Evolutionary conservation across 2,113 vertebrate genomes (phyloP), one percentile per base, ranked within the genome.

Genomic region (Forbesichthys papilliferus): DNA sequence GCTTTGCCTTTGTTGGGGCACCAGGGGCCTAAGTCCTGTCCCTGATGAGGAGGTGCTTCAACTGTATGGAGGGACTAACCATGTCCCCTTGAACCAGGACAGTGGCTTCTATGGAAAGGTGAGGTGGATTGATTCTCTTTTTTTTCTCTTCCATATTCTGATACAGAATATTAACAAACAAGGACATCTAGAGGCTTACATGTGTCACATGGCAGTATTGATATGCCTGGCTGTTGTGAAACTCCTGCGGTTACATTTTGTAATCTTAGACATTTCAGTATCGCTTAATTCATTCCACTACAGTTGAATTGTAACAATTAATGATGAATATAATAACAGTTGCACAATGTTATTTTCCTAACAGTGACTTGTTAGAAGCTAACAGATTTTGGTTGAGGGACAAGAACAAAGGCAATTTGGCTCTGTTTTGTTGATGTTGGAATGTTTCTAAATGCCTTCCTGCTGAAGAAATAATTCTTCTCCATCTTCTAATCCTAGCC

Each of bases 61-160:
- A 48, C 83, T 95, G 27, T 95, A 90, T 47, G 89, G 92, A 0
- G 94, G 94, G 9, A 94, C 94, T 3, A 92, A 80, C 68, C 94
- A 95, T 56, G 74, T 95, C 52, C 94, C 94, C 0, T 87, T 95
- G 20, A 84, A 92, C 56, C 92, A 93, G 84, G 93, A 93, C 84
- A 95, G 94, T 57, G 94, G 94, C 57, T 95, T 95, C 87, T 95
- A 95, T 67, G 94, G 94, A 75, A 95, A 95, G 92, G 94, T 93
- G 61, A 85, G 74, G 58, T 46, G 36, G 9, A 48, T 7, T 6
- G 20, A 20, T 53, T 11, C 51, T 12, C 4, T 55, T 55, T 20
- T 56, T 56, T 6, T 54, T 54, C 3, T 0, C 12, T 16, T 56
- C 64, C 18, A 47, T 73, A 74, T 81, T 81, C 75, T 70, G 33